A percentile compares a stretch with the other conserved stretches of the same genome.
phyloP scores from a whole-genome alignment of 2,113 vertebrate genomes.

The Passer montanus region DNA sequence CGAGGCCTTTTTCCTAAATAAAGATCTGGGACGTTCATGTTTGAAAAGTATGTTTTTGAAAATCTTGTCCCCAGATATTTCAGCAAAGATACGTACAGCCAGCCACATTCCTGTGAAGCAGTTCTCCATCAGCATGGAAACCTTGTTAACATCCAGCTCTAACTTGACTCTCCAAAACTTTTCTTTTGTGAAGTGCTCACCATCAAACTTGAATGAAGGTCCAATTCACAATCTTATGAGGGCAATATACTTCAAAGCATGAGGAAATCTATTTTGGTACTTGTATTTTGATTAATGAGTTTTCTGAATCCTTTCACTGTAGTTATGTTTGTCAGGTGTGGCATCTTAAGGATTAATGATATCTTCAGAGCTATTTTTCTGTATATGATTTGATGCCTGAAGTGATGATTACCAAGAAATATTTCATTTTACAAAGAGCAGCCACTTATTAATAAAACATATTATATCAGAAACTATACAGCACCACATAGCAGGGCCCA shows the following conservation, averaged over 20 bases:
- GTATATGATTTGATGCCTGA: constrained; percentile 30
- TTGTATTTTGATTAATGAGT: constrained; percentile 53
- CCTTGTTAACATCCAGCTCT: background rate
- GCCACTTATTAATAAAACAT: constrained; percentile 18
- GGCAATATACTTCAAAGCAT: constrained; percentile 52
- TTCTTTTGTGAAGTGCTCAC: background rate
- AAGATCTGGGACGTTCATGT: background rate
- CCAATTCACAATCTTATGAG: constrained; percentile 11
- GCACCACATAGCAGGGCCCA: background rate
- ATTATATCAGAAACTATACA: constrained; percentile 3
- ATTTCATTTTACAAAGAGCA: constrained; percentile 35
- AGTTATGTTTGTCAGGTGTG: constrained; percentile 53
- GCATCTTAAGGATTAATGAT: constrained; percentile 51
- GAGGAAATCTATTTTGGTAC: constrained; percentile 35
- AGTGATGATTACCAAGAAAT: constrained; percentile 46
- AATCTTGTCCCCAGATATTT: background rate
- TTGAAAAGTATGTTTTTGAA: background rate
- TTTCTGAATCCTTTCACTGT: constrained; percentile 32
- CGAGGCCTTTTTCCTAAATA: background rate
- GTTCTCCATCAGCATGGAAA: background rate
- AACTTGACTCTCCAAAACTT: background rate
- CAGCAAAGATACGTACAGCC: background rate
- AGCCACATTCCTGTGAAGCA: background rate
- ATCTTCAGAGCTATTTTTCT: constrained; percentile 49
- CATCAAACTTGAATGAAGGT: background rate